phyloP scores from a whole-genome alignment of 2,888 invertebrate genomes.

The Drosophila mulleri region DNA sequence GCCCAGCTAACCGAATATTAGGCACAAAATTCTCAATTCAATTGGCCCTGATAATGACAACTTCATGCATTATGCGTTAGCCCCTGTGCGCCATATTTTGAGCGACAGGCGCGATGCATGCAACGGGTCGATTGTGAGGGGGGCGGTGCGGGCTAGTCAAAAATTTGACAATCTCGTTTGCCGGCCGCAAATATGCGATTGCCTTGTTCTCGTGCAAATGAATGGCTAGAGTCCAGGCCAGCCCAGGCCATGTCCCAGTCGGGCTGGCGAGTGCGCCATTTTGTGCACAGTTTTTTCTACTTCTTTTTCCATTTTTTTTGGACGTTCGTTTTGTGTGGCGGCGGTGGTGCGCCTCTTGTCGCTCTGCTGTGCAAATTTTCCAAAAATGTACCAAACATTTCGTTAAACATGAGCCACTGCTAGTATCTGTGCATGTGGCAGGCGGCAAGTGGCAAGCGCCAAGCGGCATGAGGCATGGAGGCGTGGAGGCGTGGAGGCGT shows the following conservation, averaged over 20 bases:
- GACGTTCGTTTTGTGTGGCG: slow-evolving; percentile 34
- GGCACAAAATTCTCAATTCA: slow-evolving; percentile 79
- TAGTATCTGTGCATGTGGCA: slow-evolving; percentile 30
- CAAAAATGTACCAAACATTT: slow-evolving; percentile 74
- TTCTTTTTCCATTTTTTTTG: slow-evolving; percentile 5
- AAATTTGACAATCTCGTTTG: slow-evolving; percentile 78
- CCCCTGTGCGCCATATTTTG: slow-evolving; percentile 42
- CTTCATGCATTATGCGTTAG: slow-evolving; percentile 73
- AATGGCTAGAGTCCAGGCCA: slow-evolving; percentile 49
- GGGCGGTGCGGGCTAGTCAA: slow-evolving; percentile 45
- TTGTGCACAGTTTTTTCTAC: slow-evolving; percentile 48
- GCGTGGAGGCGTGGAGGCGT: neutral
- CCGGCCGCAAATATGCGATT: slow-evolving; percentile 77
- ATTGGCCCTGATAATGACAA: slow-evolving; percentile 82
- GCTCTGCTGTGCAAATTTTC: slow-evolving; percentile 68
- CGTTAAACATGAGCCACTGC: slow-evolving; percentile 64
- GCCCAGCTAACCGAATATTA: slow-evolving; percentile 60
- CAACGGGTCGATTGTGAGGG: neutral
- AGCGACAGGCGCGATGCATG: slow-evolving; percentile 35
- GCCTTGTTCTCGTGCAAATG: slow-evolving; percentile 77
- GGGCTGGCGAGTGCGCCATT: slow-evolving; percentile 60
- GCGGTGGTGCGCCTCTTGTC: slow-evolving; percentile 24
- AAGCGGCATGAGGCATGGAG: slow-evolving; percentile 3
- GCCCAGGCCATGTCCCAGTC: slow-evolving; percentile 20
- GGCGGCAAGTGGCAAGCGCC: slow-evolving; percentile 27